Conservation (phyloP, 2,888 invertebrate genomes). For the Drosophila neonasuta region DNA sequence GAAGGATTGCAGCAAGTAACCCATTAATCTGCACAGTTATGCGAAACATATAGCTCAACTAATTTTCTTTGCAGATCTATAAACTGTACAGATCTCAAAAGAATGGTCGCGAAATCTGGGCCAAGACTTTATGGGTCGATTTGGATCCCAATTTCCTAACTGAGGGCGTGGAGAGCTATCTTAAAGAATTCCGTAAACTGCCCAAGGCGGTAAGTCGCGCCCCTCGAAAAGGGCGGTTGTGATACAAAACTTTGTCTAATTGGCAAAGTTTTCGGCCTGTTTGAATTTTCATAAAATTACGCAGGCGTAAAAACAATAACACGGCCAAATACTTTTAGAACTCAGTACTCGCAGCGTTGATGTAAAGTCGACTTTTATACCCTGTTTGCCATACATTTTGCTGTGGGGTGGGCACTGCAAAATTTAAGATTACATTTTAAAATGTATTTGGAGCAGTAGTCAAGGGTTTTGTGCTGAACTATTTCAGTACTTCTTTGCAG, state of each 20-base stretch:
- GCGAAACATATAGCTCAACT: neutral
- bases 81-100: constrained; percentile 91
- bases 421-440: neutral
- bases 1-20: constrained; percentile 85
- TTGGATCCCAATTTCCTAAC: constrained; percentile 92
- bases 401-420: neutral
- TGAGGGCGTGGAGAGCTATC: constrained; percentile 93
- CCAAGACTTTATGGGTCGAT: constrained; percentile 93
- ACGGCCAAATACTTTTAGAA: constrained; percentile 56
- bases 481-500: constrained; percentile 24
- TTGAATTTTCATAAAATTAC: constrained; percentile 67
- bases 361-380: constrained; percentile 30
- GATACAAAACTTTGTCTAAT: constrained; percentile 65
- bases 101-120: constrained; percentile 90
- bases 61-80: constrained; percentile 84
- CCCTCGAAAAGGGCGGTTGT: constrained; percentile 16
- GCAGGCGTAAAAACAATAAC: constrained; percentile 55
- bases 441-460: neutral
- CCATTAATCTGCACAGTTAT: neutral
- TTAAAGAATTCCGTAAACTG: constrained; percentile 90
- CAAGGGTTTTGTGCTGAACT: neutral
- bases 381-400: constrained; percentile 15
- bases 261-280: constrained; percentile 67
- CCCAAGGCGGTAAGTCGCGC: constrained; percentile 85
- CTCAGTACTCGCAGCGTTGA: constrained; percentile 23